Evolutionary conservation across 2,113 vertebrate genomes (phyloP), one percentile per base, ranked within the genome.

Genomic region (Seriola aureovittata): DNA sequence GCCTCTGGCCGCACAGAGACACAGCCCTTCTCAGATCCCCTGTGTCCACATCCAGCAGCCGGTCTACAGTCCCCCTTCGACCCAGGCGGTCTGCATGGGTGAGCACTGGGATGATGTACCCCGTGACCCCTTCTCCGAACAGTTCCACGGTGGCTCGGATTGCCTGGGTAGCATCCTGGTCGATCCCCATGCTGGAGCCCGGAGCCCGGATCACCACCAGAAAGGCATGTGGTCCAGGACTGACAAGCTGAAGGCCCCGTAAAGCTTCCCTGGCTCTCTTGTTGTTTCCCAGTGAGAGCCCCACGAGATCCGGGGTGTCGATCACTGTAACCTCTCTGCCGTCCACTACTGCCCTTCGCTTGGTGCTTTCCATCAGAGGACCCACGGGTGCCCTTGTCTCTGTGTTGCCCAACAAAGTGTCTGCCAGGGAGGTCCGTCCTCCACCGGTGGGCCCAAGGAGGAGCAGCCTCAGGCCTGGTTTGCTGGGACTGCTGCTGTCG

Each of bases 181-280:
- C 44, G 0, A 48, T 6, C 1, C 1, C 48, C 5, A 14, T 52
- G 34, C 72, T 57, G 32, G 80, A 75, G 36, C 70, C 83, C 0
- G 91, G 78, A 23, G 85, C 79, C 48, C 0, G 79, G 11, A 92
- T 58, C 67, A 93, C 89, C 66, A 94, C 71, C 32, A 95, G 67
- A 58, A 94, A 81, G 67, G 92, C 93, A 12, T 95, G 90, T 3
- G 93, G 94, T 34, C 94, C 94, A 19, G 93, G 94, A 25, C 69
- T 63, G 42, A 85, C 16, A 0, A 94, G 89, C 82, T 93, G 92
- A 4, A 95, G 78, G 80, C 92, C 92, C 84, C 89, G 87, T 23
- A 95, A 77, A 69, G 91, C 88, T 78, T 94, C 92, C 55, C 9
- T 70, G 9, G 90, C 92, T 82, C 83, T 91, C 4, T 42, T 65